Evolutionary conservation across 2,797 vertebrate species (phyloP).

Genomic region (Anabacerthia variegaticeps): DNA sequence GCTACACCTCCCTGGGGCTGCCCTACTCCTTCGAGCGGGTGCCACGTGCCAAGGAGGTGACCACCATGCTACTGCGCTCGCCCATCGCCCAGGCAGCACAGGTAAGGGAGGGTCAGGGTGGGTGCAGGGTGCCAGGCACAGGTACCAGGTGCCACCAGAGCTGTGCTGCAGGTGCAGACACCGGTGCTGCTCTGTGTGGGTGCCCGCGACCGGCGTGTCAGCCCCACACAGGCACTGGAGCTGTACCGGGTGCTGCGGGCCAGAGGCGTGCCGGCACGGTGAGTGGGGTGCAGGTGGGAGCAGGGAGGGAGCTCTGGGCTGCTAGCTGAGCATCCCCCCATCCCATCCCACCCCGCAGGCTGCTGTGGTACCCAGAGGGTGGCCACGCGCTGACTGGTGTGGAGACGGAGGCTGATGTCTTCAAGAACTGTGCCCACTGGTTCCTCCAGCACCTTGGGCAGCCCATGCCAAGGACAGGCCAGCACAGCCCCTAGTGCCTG

Average conservation of each 20-base stretch:
- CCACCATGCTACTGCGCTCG: conserved; percentile 80
- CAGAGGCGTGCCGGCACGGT: conserved; percentile 78
- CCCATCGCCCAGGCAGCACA: conserved; percentile 79
- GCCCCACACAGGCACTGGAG: conserved; percentile 84
- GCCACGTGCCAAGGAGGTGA: conserved; percentile 77
- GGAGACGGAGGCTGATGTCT: conserved; percentile 80
- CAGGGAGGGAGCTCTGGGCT: background rate
- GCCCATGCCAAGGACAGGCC: accelerated
- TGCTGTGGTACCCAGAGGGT: conserved; percentile 83
- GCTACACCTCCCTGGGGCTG: conserved; percentile 81
- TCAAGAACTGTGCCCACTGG: conserved; percentile 82
- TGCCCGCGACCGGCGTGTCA: conserved; percentile 81
- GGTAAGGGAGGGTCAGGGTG: conserved; percentile 58
- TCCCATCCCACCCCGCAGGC: conserved; percentile 41
- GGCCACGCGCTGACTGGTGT: conserved; percentile 81
- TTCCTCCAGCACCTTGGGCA: conserved; percentile 75
- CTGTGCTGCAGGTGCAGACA: conserved; percentile 74
- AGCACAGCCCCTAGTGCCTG: background rate
- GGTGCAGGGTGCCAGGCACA: accelerated
- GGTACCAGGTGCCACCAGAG: accelerated
- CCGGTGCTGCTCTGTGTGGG: conserved; percentile 85
- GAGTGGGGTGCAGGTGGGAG: background rate
- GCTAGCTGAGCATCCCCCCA: background rate
- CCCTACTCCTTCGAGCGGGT: conserved; percentile 80
- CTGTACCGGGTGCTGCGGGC: conserved; percentile 83